Evolutionary conservation across 2,113 vertebrate genomes (phyloP), one percentile per base, ranked within the genome.

Genomic region (Oncorhynchus nerka): DNA sequence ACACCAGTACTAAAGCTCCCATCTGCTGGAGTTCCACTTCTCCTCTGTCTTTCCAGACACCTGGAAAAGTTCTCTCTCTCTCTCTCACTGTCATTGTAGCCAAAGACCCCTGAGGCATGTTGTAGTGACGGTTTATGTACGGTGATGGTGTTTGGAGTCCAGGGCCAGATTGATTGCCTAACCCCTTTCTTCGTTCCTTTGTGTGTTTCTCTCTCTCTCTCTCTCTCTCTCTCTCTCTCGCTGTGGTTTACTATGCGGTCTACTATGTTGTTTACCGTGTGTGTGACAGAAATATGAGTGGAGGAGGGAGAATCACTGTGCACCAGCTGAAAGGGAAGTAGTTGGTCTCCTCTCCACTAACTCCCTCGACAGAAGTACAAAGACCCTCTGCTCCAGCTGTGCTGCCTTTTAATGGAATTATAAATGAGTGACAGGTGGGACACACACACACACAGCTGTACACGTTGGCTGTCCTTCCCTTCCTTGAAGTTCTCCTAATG

Each of bases 31-130:
- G 22, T 72, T 81, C 26, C 70, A 79, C 45, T 24, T 69, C n/a
- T 45, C 0, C 4, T 0, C 22, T 73, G 49, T 13, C 51, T 78
- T 74, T 79, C 73, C 75, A 81, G 67, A 82, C 80, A 69, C 86
- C 81, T 88, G 86, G 86, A 75, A 85, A 61, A n/a, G 34, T 32
- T 55, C 9, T 61, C 28, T 61, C 19, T 59, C 4, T 26, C 75
- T 51, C 24, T 24, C 67, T 65, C 68, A 9, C 57, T 1, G 15
- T 61, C 62, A 19, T 76, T 64, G 13, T 32, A 67, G 30, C 30
- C 30, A 15, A 6, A 3, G 32, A 11, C 57, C 22, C 51, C 4
- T 32, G 49, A 80, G 61, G 71, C 24, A 22, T 48, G 15, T 34
- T 49, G 73, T 61, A 57, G 75, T 59, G 57, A 1, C 19, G 28